phyloP scores from a whole-genome alignment of 2,797 vertebrate species.

The Hephaestus fuliginosus region DNA sequence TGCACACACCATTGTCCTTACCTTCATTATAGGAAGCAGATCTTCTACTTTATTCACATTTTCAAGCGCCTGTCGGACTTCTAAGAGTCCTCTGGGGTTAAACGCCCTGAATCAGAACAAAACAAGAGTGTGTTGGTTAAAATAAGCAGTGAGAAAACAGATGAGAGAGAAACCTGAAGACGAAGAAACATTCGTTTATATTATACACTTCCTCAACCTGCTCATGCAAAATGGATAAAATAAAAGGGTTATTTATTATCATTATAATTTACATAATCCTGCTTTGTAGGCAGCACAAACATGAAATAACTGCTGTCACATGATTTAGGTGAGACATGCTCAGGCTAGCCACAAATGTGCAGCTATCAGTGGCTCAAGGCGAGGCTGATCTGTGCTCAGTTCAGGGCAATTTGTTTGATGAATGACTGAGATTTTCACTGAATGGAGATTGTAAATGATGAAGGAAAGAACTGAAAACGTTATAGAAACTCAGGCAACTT shows the following conservation, averaged over 20 bases:
- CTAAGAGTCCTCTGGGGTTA: slow-evolving; percentile 93
- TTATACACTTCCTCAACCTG: neutral
- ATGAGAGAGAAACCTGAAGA: neutral
- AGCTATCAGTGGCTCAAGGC: neutral
- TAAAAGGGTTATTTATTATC: neutral
- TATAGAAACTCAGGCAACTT: neutral
- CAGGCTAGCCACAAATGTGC: neutral
- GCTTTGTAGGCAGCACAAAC: neutral
- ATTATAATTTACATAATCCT: neutral
- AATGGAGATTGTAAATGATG: neutral
- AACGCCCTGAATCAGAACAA: slow-evolving; percentile 86
- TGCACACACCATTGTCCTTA: slow-evolving; percentile 66
- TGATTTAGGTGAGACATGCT: neutral
- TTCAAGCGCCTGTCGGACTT: slow-evolving; percentile 95
- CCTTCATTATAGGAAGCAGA: slow-evolving; percentile 99
- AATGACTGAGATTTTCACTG: neutral
- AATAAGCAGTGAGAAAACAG: neutral
- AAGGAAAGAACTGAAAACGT: neutral
- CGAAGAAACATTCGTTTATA: neutral
- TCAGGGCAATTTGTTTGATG: neutral
- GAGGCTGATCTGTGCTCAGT: neutral
- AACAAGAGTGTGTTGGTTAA: neutral
- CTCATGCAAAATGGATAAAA: neutral
- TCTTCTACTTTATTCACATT: slow-evolving; percentile 97
- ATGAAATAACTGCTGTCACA: neutral